Evolutionary conservation across 2,888 invertebrate species (phyloP).

Genomic region (Drosophila atroscutellata): DNA sequence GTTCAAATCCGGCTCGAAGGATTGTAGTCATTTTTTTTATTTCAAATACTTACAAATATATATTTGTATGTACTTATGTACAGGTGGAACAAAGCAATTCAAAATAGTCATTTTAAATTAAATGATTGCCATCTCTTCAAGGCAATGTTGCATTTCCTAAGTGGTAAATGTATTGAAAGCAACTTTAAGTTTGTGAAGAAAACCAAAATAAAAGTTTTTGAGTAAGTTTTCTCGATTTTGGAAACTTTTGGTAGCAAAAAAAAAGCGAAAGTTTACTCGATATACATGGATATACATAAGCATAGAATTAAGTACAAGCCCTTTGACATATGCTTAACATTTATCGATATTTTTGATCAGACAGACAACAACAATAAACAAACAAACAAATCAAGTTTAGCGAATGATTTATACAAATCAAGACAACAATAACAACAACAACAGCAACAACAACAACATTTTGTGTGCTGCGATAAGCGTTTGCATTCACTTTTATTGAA

Average conservation of each 20-base stretch:
- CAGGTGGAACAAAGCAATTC: not conserved
- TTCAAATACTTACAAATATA: not conserved
- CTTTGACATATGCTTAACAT: not conserved
- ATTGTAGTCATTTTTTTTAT: constrained; percentile 2
- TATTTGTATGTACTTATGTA: not conserved
- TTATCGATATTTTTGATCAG: not conserved
- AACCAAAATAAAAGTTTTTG: not conserved
- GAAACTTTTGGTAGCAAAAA: not conserved
- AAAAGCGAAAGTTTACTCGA: not conserved
- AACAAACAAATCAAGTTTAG: not conserved
- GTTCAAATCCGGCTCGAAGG: constrained; percentile 45
- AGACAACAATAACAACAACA: not conserved
- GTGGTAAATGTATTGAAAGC: not conserved
- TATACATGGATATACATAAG: not conserved
- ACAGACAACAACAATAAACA: not conserved
- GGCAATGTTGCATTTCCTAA: not conserved
- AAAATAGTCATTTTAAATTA: not conserved
- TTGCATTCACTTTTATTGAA: constrained; percentile 8
- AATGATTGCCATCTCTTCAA: not conserved
- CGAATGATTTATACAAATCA: not conserved
- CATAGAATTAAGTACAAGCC: not conserved
- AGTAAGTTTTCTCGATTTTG: not conserved
- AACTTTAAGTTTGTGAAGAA: not conserved
- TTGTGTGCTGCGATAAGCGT: not conserved
- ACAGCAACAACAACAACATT: not conserved